Evolutionary conservation across 2,888 invertebrate genomes (phyloP).

Genomic region (Tetragonisca angustula): DNA sequence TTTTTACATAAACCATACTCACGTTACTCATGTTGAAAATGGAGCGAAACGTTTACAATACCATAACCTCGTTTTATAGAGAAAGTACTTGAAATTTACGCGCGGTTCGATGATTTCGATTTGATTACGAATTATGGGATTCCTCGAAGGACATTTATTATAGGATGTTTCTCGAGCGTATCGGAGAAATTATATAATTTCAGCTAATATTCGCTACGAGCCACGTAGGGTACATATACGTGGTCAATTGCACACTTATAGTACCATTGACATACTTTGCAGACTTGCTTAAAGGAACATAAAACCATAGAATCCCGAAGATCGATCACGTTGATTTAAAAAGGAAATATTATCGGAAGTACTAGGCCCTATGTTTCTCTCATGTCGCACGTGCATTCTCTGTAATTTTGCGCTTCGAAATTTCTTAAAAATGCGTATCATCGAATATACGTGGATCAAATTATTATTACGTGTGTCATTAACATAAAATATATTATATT

Average conservation of each 20-base stretch:
- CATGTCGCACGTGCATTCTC: too few relatives aligned
- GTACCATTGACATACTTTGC: constrained; percentile 26
- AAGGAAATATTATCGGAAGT: too few relatives aligned
- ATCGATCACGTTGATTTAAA: background rate
- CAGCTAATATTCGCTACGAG: background rate
- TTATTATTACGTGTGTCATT: too few relatives aligned
- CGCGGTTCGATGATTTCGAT: constrained; percentile 52
- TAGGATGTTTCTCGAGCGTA: constrained; percentile 35
- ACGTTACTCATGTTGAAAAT: constrained; percentile 43
- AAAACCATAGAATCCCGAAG: background rate
- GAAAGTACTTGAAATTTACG: constrained; percentile 61
- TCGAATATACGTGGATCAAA: too few relatives aligned
- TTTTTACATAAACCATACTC: background rate
- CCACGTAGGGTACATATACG: background rate
- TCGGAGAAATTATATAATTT: constrained; percentile 54
- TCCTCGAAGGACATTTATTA: constrained; percentile 28
- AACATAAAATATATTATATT: too few relatives aligned
- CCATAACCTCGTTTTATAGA: constrained; percentile 61
- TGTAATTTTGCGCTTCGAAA: too few relatives aligned
- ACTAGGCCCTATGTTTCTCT: too few relatives aligned
- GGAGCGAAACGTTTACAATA: constrained; percentile 50
- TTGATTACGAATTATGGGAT: constrained; percentile 41
- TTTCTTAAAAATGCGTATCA: too few relatives aligned
- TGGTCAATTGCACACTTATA: background rate
- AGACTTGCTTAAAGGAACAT: background rate